Conservation (phyloP, 2,888 invertebrate genomes). For the Andrena trimmerana region DNA sequence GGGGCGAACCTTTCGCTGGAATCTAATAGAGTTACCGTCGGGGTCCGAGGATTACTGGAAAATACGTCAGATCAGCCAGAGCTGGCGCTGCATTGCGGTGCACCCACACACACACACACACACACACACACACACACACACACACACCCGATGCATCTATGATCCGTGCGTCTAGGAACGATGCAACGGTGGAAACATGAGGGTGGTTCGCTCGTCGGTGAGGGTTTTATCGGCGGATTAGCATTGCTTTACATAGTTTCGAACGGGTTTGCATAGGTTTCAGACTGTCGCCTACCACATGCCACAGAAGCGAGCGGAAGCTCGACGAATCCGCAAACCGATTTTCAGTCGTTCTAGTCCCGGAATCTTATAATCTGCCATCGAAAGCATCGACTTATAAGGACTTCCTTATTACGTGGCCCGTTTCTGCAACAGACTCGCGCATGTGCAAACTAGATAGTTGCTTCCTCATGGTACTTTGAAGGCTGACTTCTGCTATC, state of each 20-base stretch:
- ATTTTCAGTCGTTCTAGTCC: constrained; percentile 59
- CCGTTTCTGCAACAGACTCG: not conserved
- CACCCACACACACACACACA: constrained; percentile 55
- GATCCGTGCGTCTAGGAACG: constrained; percentile 49
- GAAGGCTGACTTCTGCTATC: too few relatives aligned
- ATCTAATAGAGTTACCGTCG: constrained; percentile 79
- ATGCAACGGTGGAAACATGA: constrained; percentile 59
- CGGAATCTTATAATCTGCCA: constrained; percentile 67
- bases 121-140: constrained; percentile 43
- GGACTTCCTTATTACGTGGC: constrained; percentile 45
- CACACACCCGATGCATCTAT: constrained; percentile 20
- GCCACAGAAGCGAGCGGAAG: constrained; percentile 50
- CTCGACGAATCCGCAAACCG: constrained; percentile 72
- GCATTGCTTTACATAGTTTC: constrained; percentile 84
- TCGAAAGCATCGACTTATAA: constrained; percentile 50
- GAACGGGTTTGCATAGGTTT: constrained; percentile 81
- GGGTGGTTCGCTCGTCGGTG: constrained; percentile 76
- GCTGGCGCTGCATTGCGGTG: constrained; percentile 74
- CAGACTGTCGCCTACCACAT: constrained; percentile 62
- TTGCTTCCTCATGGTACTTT: not conserved
- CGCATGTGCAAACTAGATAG: not conserved
- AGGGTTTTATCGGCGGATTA: constrained; percentile 83
- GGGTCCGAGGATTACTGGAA: constrained; percentile 78
- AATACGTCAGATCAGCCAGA: constrained; percentile 75
- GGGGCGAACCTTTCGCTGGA: constrained; percentile 64